These are phyloP conservation scores for Hybos culiciformis DNA, from an alignment of 2,888 invertebrate genomes.

Conservation along the genomic window DNA sequence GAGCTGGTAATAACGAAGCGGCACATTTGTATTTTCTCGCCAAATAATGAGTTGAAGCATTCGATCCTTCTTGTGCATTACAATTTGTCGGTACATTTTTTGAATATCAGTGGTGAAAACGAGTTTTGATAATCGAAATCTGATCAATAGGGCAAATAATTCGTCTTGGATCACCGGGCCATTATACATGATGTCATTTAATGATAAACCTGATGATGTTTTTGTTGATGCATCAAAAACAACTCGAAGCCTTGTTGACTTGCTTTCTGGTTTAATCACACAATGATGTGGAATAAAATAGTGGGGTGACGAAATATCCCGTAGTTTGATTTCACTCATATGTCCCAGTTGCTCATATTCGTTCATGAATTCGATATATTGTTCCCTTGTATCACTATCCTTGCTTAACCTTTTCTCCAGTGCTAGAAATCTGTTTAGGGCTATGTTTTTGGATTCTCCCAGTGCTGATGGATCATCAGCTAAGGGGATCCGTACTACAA, in stretches of 20 bases:
- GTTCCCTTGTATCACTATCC: conserved; percentile 8
- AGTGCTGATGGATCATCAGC: conserved; percentile 7
- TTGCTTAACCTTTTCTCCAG: conserved; percentile 15
- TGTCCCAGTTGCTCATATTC: conserved; percentile 15
- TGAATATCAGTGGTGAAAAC: conserved; percentile 13
- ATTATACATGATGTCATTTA: conserved; percentile 7
- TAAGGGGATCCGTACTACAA: conserved; percentile 14
- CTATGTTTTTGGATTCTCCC: conserved; percentile 2
- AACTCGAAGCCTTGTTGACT: conserved; percentile 3
- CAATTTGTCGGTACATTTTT: conserved; percentile 12
- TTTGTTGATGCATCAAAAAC: conserved; percentile 9
- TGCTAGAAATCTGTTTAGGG: conserved; percentile 11
- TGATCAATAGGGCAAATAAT: conserved; percentile 4
- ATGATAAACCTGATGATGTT: conserved; percentile 5
- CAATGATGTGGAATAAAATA: conserved; percentile 6
- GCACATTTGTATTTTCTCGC: conserved; percentile 6
- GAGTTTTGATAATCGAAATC: conserved; percentile 7
- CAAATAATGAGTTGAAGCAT: conserved; percentile 12
- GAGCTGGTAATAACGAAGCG: conserved; percentile 8
- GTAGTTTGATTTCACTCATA: conserved; percentile 10
- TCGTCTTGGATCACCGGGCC: conserved; percentile 9
- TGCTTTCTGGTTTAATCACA: conserved; percentile 2
- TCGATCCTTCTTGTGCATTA: conserved; percentile 6
- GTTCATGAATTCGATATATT: conserved; percentile 16
- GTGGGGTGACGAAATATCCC: background rate